Conservation (phyloP, 2,888 invertebrate species). For the Therioaphis trifolii region DNA sequence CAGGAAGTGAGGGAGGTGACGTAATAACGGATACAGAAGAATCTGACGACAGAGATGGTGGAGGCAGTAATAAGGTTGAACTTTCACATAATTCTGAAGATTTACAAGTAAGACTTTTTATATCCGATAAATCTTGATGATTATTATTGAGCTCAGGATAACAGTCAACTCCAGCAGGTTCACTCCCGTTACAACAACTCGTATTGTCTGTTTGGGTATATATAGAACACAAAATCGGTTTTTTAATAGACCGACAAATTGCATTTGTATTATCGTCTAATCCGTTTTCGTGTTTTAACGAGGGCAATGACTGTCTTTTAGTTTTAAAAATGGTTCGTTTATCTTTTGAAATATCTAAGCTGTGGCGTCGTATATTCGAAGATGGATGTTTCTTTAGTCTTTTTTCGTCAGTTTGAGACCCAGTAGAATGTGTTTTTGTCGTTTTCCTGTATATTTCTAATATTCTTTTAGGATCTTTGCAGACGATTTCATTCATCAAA, state of each 20-base stretch:
- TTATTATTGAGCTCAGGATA: slow-evolving; percentile 31
- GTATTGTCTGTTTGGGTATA: slow-evolving; percentile 31
- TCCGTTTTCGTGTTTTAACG: not conserved
- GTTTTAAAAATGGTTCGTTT: not conserved
- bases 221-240: slow-evolving; percentile 32
- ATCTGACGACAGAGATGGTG: not conserved
- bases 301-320: slow-evolving; percentile 28
- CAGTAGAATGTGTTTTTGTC: slow-evolving; percentile 22
- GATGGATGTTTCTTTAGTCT: not conserved
- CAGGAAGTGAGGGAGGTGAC: not conserved
- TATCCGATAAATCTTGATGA: not conserved
- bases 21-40: not conserved
- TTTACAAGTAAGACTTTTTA: not conserved
- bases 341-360: slow-evolving; percentile 28
- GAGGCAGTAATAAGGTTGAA: not conserved
- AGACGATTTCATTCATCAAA: slow-evolving; percentile 41
- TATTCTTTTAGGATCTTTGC: slow-evolving; percentile 12
- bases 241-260: not conserved
- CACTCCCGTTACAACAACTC: not conserved
- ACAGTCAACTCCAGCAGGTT: not conserved
- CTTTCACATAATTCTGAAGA: not conserved
- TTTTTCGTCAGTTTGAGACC: slow-evolving; percentile 27
- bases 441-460: slow-evolving; percentile 29
- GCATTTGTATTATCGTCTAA: not conserved
- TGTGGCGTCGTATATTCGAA: not conserved